A percentile compares a stretch with the other conserved stretches of the same genome.
These are phyloP conservation scores for Dendrophyllia cribrosa DNA, from an alignment of 64 coral and sea anemone species.

Conservation along the genomic window DNA sequence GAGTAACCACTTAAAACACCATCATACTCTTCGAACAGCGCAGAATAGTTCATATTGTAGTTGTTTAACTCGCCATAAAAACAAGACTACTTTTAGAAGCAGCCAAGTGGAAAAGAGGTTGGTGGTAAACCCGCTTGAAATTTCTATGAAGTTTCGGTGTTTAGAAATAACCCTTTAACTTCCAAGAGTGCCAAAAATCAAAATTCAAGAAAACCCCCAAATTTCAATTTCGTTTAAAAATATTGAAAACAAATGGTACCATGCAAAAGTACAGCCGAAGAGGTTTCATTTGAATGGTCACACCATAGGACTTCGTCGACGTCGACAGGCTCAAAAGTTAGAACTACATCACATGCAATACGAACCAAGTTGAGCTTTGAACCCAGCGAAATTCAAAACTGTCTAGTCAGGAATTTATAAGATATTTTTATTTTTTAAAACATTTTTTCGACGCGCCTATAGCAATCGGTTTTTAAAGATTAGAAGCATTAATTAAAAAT, in stretches of 20 bases:
- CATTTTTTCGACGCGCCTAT: neutral
- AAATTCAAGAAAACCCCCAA: too few relatives aligned
- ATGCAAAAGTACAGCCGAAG: too few relatives aligned
- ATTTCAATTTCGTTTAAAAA: too few relatives aligned
- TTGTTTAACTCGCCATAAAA: neutral
- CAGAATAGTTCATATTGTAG: too few relatives aligned
- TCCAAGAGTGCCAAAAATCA: too few relatives aligned
- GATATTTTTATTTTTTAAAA: neutral
- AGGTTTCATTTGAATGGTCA: too few relatives aligned
- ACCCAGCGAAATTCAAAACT: neutral
- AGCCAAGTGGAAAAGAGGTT: constrained; percentile 6
- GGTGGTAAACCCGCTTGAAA: neutral
- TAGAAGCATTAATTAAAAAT: constrained; percentile 22
- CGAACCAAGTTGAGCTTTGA: neutral
- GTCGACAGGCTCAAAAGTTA: too few relatives aligned
- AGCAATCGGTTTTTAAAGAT: constrained; percentile 1
- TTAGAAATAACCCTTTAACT: too few relatives aligned
- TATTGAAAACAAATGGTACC: too few relatives aligned
- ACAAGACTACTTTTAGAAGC: neutral
- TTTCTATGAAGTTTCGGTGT: neutral
- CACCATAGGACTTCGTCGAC: too few relatives aligned
- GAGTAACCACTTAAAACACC: neutral
- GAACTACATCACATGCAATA: too few relatives aligned
- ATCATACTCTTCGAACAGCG: neutral
- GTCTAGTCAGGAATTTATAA: neutral